These are phyloP conservation scores for Crocidura indochinensis DNA, from an alignment of 2,797 vertebrate species.

Conservation along the genomic window DNA sequence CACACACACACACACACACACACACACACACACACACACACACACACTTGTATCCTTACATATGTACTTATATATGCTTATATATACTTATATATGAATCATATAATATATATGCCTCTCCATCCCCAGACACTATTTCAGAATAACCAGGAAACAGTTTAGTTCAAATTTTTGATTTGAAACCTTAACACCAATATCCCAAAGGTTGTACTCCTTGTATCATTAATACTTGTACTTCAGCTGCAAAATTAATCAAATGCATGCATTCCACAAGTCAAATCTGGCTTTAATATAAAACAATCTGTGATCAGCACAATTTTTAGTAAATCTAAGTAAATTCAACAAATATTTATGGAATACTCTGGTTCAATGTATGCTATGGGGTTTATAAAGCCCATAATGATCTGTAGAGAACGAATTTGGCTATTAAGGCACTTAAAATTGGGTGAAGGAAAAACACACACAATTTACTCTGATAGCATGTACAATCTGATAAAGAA, in stretches of 20 bases:
- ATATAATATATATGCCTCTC: not conserved
- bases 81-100: too few species aligned
- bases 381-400: constrained; percentile 33
- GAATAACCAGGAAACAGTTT: constrained; percentile 27
- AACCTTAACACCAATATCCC: not conserved
- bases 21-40: too few species aligned
- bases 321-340: constrained; percentile 39
- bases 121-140: not conserved
- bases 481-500: not conserved
- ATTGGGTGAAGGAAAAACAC: not conserved
- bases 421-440: constrained; percentile 12
- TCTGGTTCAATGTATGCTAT: constrained; percentile 1
- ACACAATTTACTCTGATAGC: not conserved
- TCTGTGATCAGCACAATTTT: not conserved
- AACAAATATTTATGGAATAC: constrained; percentile 9
- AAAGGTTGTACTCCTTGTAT: not conserved
- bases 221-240: constrained; percentile 25
- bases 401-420: not conserved
- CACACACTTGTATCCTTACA: too few species aligned
- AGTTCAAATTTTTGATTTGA: constrained; percentile 35
- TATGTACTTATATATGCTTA: too few species aligned
- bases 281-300: constrained; percentile 16
- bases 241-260: not conserved
- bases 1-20: too few species aligned
- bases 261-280: not conserved